phyloP scores from a whole-genome alignment of 1,140 invertebrate species.

The Daktulosphaira vitifoliae region DNA sequence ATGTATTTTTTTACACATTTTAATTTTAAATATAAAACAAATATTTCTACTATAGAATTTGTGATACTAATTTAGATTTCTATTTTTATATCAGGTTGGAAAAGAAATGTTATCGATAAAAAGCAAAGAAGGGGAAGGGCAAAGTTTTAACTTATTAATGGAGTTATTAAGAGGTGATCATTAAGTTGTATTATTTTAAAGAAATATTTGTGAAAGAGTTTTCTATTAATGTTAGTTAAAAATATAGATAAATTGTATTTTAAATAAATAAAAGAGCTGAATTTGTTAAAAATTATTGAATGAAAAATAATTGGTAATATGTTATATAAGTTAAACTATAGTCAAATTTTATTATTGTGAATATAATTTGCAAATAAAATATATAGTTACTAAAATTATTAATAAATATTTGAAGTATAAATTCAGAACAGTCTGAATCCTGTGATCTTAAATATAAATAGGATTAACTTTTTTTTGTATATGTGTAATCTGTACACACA shows the following conservation, averaged over 20 bases:
- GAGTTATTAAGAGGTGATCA: constrained; percentile 87
- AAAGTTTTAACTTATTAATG: constrained; percentile 89
- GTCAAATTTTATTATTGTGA: not conserved
- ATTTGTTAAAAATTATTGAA: no score
- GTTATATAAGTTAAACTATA: constrained; percentile 4
- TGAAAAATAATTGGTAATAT: not conserved
- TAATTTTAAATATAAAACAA: no score
- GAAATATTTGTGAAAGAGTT: constrained; percentile 25
- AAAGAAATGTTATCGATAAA: constrained; percentile 86
- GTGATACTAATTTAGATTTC: no score
- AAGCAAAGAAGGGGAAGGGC: constrained; percentile 74
- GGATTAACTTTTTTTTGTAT: constrained; percentile 5
- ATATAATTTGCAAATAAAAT: constrained; percentile 22
- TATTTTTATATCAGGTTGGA: constrained; percentile 56
- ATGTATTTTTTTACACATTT: no score
- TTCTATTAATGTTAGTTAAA: no score
- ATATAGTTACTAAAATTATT: constrained; percentile 7
- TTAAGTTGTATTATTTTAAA: constrained; percentile 45
- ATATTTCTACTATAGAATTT: no score
- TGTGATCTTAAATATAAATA: constrained; percentile 30
- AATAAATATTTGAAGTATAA: constrained; percentile 4
- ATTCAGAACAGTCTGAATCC: constrained; percentile 31
- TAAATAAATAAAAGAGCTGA: no score
- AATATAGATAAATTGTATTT: no score
- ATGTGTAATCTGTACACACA: not conserved